These are phyloP conservation scores for Camelus bactrianus DNA, from an alignment of 2,113 vertebrate genomes.

Conservation along the genomic window DNA sequence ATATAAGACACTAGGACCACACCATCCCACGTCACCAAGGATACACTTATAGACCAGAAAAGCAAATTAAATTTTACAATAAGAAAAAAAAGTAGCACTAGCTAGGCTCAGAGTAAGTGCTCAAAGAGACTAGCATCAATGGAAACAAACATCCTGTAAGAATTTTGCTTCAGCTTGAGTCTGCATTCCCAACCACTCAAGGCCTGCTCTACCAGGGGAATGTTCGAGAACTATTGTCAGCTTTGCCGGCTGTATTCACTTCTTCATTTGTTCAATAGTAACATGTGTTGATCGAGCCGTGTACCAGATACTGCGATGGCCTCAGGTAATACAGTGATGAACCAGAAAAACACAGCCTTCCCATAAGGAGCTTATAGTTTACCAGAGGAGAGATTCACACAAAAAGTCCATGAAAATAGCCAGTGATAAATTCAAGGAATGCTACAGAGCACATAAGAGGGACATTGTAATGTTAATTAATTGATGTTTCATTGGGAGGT, in stretches of 20 bases:
- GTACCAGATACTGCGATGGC: background rate
- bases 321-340: background rate
- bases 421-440: background rate
- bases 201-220: background rate
- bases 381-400: background rate
- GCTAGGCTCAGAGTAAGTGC: background rate
- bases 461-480: background rate
- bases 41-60: conserved; percentile 12
- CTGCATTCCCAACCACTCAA: background rate
- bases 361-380: background rate
- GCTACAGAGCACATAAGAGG: background rate
- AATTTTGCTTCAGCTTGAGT: background rate
- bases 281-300: background rate
- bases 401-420: background rate
- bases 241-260: background rate
- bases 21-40: background rate
- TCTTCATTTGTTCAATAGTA: background rate
- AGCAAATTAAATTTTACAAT: background rate
- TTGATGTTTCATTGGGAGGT: background rate
- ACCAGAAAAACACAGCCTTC: background rate
- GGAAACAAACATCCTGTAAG: background rate
- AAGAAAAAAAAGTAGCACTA: background rate
- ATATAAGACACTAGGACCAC: background rate
- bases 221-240: background rate
- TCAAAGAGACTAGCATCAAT: background rate